Percentiles rank a stretch among this genome's conserved stretches.
These are phyloP conservation scores for Psittacara wagleri DNA, from an alignment of 2,113 vertebrate genomes.

Conservation along the genomic window DNA sequence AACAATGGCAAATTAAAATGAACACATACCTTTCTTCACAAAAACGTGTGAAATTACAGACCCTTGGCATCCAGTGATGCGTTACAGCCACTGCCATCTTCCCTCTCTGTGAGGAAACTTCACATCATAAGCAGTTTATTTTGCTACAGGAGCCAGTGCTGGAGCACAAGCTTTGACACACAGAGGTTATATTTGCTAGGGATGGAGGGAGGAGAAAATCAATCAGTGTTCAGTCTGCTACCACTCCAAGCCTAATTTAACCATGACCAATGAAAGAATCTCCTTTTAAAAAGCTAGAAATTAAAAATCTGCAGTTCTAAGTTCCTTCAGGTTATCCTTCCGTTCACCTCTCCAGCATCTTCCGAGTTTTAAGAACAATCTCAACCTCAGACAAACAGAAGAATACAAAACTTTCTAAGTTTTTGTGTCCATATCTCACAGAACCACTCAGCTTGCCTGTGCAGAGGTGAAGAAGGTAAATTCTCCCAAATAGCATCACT, in stretches of 20 bases:
- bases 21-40: conserved; percentile 56
- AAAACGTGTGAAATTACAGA: background rate
- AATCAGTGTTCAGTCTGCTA: conserved; percentile 41
- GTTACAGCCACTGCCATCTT: background rate
- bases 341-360: background rate
- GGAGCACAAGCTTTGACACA: background rate
- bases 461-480: background rate
- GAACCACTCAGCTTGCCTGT: background rate
- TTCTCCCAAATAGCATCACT: background rate
- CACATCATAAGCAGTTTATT: background rate
- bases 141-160: background rate
- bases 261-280: background rate
- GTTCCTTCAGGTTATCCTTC: background rate
- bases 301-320: background rate
- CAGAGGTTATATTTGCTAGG: conserved; percentile 29
- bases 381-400: background rate
- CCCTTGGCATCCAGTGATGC: background rate
- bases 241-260: conserved; percentile 65
- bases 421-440: background rate
- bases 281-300: background rate
- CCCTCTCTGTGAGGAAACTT: background rate
- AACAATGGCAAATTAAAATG: background rate
- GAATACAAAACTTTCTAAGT: background rate
- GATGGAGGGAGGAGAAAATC: conserved; percentile 62
- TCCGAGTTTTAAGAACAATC: background rate